phyloP scores from a whole-genome alignment of 2,888 invertebrate genomes.

The Leptura quadrifasciata region DNA sequence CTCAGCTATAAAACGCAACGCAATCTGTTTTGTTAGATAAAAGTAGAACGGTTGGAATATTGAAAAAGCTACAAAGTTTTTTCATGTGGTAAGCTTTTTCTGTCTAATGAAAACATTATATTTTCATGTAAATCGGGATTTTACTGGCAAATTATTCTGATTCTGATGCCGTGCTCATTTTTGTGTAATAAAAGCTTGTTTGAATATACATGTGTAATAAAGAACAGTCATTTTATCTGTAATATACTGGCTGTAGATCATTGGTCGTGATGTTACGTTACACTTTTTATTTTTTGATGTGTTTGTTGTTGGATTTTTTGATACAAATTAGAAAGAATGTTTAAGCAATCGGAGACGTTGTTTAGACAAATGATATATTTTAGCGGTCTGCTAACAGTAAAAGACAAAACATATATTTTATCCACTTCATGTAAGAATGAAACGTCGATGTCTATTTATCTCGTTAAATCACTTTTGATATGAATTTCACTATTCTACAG shows the following conservation, averaged over 20 bases:
- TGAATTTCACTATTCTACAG: too few species aligned
- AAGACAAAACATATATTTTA: too few species aligned
- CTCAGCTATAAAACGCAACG: background rate
- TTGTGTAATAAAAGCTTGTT: background rate
- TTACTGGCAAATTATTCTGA: slow-evolving; percentile 21
- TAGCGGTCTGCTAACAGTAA: too few species aligned
- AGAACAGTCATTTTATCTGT: background rate
- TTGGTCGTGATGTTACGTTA: background rate
- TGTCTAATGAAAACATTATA: slow-evolving; percentile 27
- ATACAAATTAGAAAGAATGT: too few species aligned
- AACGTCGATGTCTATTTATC: too few species aligned
- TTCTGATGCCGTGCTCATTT: background rate
- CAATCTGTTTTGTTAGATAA: background rate
- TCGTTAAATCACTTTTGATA: too few species aligned
- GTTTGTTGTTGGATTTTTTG: too few species aligned
- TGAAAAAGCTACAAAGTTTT: slow-evolving; percentile 13
- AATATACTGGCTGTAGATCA: background rate
- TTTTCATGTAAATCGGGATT: slow-evolving; percentile 24
- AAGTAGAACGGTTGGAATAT: slow-evolving; percentile 6
- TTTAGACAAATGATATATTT: too few species aligned
- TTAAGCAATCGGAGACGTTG: too few species aligned
- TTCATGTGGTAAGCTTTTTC: slow-evolving; percentile 1
- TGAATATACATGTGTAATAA: background rate
- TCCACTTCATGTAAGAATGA: too few species aligned
- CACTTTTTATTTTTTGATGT: too few species aligned